Evolutionary conservation across 2,888 invertebrate species (phyloP).

Genomic region (Cataglyphis livida): DNA sequence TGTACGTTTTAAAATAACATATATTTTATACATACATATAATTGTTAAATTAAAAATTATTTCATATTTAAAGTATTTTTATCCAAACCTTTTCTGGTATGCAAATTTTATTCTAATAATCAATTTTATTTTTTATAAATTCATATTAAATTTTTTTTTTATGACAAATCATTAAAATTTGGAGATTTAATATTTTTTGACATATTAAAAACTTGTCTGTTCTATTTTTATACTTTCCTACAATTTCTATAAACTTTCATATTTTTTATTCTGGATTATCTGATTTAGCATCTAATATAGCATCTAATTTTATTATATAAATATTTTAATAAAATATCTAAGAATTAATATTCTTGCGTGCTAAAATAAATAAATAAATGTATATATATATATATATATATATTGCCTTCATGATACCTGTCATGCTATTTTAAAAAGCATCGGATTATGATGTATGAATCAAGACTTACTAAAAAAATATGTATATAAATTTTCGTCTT

Average conservation of each 20-base stretch:
- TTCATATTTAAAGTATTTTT: slow-evolving; percentile 6
- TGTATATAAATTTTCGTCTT: neutral
- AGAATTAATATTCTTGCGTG: neutral
- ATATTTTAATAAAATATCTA: neutral
- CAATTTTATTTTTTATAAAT: slow-evolving; percentile 11
- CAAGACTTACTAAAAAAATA: neutral
- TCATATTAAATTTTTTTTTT: neutral
- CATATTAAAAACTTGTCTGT: neutral
- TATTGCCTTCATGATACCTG: neutral
- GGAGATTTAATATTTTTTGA: neutral
- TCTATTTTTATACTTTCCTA: too few species aligned
- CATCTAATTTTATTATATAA: neutral
- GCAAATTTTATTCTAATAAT: neutral
- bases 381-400: neutral
- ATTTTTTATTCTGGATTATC: neutral
- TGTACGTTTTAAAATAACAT: neutral
- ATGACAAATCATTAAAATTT: neutral
- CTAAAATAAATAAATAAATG: too few species aligned
- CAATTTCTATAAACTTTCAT: neutral
- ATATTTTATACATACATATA: neutral
- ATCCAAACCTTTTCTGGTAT: neutral
- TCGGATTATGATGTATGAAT: slow-evolving; percentile 1
- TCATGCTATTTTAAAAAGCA: neutral
- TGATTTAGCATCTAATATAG: neutral
- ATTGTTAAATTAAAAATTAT: slow-evolving; percentile 23